Percentiles rank a stretch among this genome's conserved stretches.
Conservation (phyloP, 2,888 invertebrate species). For the Epinotia bilunana region DNA sequence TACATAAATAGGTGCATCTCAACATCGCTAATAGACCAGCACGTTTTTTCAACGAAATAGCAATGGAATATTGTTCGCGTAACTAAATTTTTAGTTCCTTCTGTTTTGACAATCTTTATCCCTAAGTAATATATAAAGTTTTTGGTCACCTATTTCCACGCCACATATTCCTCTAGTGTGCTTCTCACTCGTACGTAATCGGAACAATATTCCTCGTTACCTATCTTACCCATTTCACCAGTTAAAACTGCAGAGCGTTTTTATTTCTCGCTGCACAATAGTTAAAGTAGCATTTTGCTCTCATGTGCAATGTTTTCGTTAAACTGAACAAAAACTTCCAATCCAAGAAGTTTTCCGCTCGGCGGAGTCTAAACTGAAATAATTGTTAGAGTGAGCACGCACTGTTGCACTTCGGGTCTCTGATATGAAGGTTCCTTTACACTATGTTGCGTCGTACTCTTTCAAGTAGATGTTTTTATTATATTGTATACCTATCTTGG, state of each 20-base stretch:
- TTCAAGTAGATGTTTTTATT: too few relatives aligned
- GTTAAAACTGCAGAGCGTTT: background rate
- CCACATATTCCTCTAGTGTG: background rate
- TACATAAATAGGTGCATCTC: too few relatives aligned
- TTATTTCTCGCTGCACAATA: background rate
- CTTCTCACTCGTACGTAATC: background rate
- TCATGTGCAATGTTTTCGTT: conserved; percentile 4
- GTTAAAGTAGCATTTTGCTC: background rate
- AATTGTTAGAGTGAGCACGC: conserved; percentile 65
- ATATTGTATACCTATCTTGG: too few relatives aligned
- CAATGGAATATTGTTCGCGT: too few relatives aligned
- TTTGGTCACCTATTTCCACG: background rate
- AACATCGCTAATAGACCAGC: too few relatives aligned
- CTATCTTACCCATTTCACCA: background rate
- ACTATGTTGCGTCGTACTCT: conserved; percentile 24
- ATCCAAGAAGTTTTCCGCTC: conserved; percentile 55
- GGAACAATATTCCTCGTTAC: background rate
- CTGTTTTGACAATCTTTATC: background rate
- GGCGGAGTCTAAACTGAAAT: conserved; percentile 68
- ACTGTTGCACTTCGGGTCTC: conserved; percentile 56
- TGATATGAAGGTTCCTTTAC: conserved; percentile 45
- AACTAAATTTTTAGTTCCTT: background rate
- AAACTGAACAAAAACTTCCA: conserved; percentile 21
- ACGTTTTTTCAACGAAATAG: too few relatives aligned
- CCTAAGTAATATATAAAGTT: background rate